Percentiles rank a stretch among this genome's conserved stretches.
These are phyloP conservation scores for Plusia festucae DNA, from an alignment of 2,888 invertebrate genomes.

Conservation along the genomic window DNA sequence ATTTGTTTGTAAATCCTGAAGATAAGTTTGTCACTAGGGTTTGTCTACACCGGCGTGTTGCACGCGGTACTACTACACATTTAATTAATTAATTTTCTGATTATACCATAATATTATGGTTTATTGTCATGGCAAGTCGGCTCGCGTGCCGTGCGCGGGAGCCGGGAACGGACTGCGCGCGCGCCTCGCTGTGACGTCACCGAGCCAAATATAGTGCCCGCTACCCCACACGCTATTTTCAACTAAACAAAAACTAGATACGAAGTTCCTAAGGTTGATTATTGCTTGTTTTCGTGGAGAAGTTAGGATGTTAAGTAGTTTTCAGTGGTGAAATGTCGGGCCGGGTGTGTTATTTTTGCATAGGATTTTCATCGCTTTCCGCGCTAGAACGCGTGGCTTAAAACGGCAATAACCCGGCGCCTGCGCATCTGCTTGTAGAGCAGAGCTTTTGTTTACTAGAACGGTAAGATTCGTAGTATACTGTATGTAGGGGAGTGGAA, in stretches of 20 bases:
- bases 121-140: slow-evolving; percentile 64
- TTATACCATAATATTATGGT: slow-evolving; percentile 67
- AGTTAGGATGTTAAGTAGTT: slow-evolving; percentile 61
- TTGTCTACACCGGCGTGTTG: slow-evolving; percentile 58
- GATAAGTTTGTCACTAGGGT: slow-evolving; percentile 60
- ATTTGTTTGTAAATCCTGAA: slow-evolving; percentile 69
- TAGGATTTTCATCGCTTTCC: slow-evolving; percentile 82
- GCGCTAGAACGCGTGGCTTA: slow-evolving; percentile 79
- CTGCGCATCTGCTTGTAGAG: slow-evolving; percentile 64
- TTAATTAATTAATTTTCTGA: slow-evolving; percentile 47
- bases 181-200: slow-evolving; percentile 78
- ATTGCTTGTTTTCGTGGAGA: slow-evolving; percentile 45
- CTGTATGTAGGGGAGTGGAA: slow-evolving; percentile 50
- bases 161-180: slow-evolving; percentile 82
- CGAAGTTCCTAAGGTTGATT: slow-evolving; percentile 52
- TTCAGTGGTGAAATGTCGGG: slow-evolving; percentile 74
- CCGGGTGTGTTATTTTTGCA: slow-evolving; percentile 86
- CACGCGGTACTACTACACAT: slow-evolving; percentile 65
- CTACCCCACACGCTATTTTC: slow-evolving; percentile 62
- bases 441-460: slow-evolving; percentile 78
- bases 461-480: slow-evolving; percentile 55
- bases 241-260: slow-evolving; percentile 34
- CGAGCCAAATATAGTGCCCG: slow-evolving; percentile 79
- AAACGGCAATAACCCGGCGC: slow-evolving; percentile 82
- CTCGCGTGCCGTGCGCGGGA: slow-evolving; percentile 80